A percentile compares a stretch with the other conserved stretches of the same genome.
phyloP scores from a whole-genome alignment of 1,140 invertebrate genomes.

The Hylyphantes graminicola region DNA sequence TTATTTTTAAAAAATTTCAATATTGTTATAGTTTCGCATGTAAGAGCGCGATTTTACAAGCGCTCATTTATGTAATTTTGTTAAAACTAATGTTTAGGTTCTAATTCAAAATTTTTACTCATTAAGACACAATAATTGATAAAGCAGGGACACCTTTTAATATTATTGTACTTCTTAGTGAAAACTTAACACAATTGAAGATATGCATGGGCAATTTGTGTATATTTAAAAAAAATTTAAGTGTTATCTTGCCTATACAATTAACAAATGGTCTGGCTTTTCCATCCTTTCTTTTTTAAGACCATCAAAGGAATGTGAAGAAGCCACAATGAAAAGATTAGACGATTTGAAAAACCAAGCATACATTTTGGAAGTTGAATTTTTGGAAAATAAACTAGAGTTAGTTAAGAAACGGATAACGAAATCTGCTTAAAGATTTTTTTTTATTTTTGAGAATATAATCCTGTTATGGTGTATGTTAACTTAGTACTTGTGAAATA shows the following conservation, averaged over 20 bases:
- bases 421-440: background rate
- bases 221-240: background rate
- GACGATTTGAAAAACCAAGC: slow-evolving; percentile 42
- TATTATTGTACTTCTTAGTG: background rate
- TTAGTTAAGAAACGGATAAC: slow-evolving; percentile 38
- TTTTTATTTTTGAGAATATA: no score
- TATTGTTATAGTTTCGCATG: no score
- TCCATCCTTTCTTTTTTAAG: background rate
- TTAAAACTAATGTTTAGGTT: no score
- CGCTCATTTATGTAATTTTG: no score
- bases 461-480: no score
- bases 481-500: no score
- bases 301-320: slow-evolving; percentile 36
- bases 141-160: background rate
- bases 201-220: background rate
- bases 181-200: background rate
- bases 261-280: background rate
- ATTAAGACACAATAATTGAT: background rate
- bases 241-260: background rate
- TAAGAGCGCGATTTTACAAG: no score
- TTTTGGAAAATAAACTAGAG: slow-evolving; percentile 38
- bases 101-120: no score
- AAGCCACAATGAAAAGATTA: slow-evolving; percentile 22
- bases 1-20: no score
- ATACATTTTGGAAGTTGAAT: slow-evolving; percentile 42